Conservation (phyloP, 2,888 invertebrate species). For the Seira sanloemensis region DNA sequence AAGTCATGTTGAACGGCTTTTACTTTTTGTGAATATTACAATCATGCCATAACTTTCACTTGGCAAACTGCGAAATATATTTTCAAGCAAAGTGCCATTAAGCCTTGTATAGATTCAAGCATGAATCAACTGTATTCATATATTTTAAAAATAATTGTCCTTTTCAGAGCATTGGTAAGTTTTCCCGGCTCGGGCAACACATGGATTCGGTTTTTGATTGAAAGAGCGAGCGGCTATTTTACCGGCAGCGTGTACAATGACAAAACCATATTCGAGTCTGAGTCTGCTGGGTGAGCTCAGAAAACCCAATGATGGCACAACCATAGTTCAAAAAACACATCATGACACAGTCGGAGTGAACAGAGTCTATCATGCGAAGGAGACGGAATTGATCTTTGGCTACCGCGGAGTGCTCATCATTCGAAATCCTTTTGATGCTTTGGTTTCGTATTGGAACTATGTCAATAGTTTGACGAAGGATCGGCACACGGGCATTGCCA, state of each 20-base stretch:
- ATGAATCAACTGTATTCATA: conserved; percentile 6
- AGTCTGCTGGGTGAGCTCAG: conserved; percentile 74
- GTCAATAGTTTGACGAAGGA: conserved; percentile 62
- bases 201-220: conserved; percentile 75
- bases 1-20: too few relatives aligned
- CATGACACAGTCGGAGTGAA: conserved; percentile 63
- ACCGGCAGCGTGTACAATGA: conserved; percentile 75
- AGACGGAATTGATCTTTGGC: conserved; percentile 71
- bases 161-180: conserved; percentile 74
- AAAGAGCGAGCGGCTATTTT: conserved; percentile 75
- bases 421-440: conserved; percentile 75
- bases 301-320: conserved; percentile 74
- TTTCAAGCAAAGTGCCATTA: too few relatives aligned
- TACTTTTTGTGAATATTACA: too few relatives aligned
- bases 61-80: too few relatives aligned
- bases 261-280: conserved; percentile 70
- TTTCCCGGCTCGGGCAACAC: conserved; percentile 75
- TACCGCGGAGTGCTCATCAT: conserved; percentile 74
- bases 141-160: not conserved
- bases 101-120: too few relatives aligned
- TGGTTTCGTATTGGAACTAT: conserved; percentile 75
- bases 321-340: conserved; percentile 75
- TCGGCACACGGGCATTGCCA: conserved; percentile 47
- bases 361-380: conserved; percentile 50
- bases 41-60: too few relatives aligned